A percentile compares a stretch with the other conserved stretches of the same genome.
Evolutionary conservation across 2,113 vertebrate genomes (phyloP).

Genomic region (Carlito syrichta): DNA sequence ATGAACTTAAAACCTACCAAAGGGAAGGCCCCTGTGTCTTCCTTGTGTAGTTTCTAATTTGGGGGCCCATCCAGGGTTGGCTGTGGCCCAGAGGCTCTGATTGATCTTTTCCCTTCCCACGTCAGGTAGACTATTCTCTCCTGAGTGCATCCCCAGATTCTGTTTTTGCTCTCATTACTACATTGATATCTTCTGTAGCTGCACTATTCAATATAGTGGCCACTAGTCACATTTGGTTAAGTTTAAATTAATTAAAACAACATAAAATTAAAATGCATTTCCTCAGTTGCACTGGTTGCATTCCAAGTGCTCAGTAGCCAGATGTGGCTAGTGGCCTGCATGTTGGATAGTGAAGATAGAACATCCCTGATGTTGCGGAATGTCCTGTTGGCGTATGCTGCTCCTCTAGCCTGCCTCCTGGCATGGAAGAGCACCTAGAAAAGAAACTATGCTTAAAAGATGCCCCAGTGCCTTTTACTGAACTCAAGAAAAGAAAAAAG

Average conservation of each 20-base stretch:
- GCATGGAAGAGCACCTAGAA: background rate
- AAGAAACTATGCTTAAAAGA: background rate
- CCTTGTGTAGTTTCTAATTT: background rate
- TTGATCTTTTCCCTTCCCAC: background rate
- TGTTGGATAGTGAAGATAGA: background rate
- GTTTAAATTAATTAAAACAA: background rate
- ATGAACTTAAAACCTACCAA: background rate
- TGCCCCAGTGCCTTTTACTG: background rate
- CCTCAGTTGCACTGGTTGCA: background rate
- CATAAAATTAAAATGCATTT: background rate
- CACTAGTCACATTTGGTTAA: too few species aligned
- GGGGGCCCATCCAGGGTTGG: background rate
- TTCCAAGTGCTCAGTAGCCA: background rate
- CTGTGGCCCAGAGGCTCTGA: background rate
- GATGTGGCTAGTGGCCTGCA: background rate
- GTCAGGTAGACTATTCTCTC: background rate
- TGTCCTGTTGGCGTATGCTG: background rate
- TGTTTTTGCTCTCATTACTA: background rate
- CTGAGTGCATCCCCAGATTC: background rate
- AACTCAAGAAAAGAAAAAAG: too few species aligned
- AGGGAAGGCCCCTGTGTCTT: background rate
- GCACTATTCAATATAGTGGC: background rate
- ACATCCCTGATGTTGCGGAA: background rate
- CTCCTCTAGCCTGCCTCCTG: background rate
- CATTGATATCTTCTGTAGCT: background rate